Evolutionary conservation across 2,113 vertebrate genomes (phyloP), one percentile per base, ranked within the genome.

Genomic region (Indri indri): DNA sequence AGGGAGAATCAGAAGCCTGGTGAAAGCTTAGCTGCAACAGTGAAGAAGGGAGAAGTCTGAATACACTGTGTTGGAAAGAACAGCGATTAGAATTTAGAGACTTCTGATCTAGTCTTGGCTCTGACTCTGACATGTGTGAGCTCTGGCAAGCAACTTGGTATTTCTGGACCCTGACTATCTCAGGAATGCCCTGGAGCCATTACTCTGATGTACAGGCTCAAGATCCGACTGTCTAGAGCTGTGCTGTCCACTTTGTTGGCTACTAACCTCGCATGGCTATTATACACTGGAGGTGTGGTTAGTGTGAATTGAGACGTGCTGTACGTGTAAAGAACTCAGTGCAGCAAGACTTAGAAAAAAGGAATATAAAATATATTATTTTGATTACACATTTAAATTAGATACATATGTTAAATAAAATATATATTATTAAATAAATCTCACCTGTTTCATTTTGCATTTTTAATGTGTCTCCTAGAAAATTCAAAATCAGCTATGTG

Each of bases 101-200:
- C 30, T 71, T 59, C 25, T 71, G 73, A 59, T 61, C 27, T 13
- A 20, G 47, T 17, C 37, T 89, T 89, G 79, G 34, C 59, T 93
- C 50, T 40, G 20, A 86, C 47, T 30, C 16, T 16, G 63, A 47
- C 32, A 42, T 30, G 8, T 63, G 57, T 82, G 96, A 77, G 30
- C 47, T 87, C 97, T 73, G 85, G 91, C 91, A 94, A 92, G 27
- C 3, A 63, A 68, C 66, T 68, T 71, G 50, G 73, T 50, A 50
- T 61, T 90, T 84, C 76, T 97, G 90, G 86, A 90, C 61, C 12
- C 30, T 52, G 82, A 50, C 52, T 85, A 88, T 84, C 63, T 47
- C 45, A 76, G 81, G 70, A 59, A 96, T 87, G 61, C 74, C 80
- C 68, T 50, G 30, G 76, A 65, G 86, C 52, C 82, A 57, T 84